Conservation (phyloP, 2,797 vertebrate genomes). For the Sebastes melanostomus region DNA sequence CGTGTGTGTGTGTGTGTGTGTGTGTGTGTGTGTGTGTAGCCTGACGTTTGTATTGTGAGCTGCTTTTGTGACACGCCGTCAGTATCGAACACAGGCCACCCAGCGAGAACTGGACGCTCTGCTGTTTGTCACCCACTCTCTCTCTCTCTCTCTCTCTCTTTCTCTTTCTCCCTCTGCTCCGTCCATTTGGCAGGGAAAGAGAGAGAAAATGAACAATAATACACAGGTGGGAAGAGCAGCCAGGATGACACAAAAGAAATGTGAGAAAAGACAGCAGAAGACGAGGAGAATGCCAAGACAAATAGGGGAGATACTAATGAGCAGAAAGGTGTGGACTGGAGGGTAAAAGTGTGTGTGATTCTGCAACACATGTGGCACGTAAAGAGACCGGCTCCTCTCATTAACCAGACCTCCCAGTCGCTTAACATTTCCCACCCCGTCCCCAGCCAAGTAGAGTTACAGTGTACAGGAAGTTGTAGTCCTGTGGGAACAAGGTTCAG, state of each 20-base stretch:
- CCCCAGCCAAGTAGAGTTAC: background rate
- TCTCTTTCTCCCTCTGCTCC: slow-evolving; percentile 15
- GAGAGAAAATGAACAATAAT: slow-evolving; percentile 22
- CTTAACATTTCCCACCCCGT: slow-evolving; percentile 9
- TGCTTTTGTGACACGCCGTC: slow-evolving; percentile 50
- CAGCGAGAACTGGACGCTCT: slow-evolving; percentile 50
- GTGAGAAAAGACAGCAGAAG: background rate
- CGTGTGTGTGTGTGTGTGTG: background rate
- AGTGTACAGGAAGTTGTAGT: slow-evolving; percentile 3
- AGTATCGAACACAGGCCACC: slow-evolving; percentile 66
- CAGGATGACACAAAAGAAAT: slow-evolving; percentile 8
- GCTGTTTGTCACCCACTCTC: slow-evolving; percentile 22
- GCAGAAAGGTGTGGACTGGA: slow-evolving; percentile 15
- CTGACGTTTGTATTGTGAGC: slow-evolving; percentile 33
- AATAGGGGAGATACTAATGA: slow-evolving; percentile 1
- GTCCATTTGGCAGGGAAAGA: slow-evolving; percentile 61
- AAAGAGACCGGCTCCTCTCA: slow-evolving; percentile 39
- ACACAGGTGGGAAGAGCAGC: slow-evolving; percentile 34
- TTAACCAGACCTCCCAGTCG: slow-evolving; percentile 43
- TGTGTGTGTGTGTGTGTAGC: background rate
- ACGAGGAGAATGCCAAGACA: background rate
- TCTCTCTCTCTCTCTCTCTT: background rate
- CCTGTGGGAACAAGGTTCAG: background rate
- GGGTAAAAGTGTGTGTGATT: slow-evolving; percentile 14
- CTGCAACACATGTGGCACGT: slow-evolving; percentile 46